Conservation (phyloP, 2,888 invertebrate species). For the Tenthredo amoena region DNA sequence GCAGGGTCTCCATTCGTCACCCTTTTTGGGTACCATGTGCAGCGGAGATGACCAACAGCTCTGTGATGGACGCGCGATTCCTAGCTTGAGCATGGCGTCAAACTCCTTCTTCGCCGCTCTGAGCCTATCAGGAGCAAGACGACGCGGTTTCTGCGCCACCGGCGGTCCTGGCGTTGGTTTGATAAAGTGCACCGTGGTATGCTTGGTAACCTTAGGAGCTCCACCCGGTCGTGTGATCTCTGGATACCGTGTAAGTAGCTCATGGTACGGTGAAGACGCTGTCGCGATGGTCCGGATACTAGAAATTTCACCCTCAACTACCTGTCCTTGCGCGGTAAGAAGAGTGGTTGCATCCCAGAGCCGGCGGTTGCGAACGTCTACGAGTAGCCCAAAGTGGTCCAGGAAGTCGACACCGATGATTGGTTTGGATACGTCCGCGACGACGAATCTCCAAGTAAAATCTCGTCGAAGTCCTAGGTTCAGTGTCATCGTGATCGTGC, state of each 20-base stretch:
- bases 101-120: constrained; percentile 42
- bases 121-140: constrained; percentile 62
- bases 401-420: constrained; percentile 72
- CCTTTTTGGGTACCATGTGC: too few species aligned
- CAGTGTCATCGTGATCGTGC: constrained; percentile 59
- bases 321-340: constrained; percentile 41
- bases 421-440: constrained; percentile 69
- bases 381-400: constrained; percentile 65
- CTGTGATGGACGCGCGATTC: too few species aligned
- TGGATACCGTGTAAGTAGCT: constrained; percentile 51
- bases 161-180: constrained; percentile 64
- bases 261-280: constrained; percentile 48
- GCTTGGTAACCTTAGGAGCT: constrained; percentile 44
- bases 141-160: constrained; percentile 63
- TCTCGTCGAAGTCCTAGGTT: constrained; percentile 67
- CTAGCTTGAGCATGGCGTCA: neutral
- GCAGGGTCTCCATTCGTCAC: too few species aligned
- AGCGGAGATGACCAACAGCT: too few species aligned
- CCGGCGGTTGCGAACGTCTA: constrained; percentile 63
- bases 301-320: neutral
- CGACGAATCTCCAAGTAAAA: constrained; percentile 68
- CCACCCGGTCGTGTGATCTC: constrained; percentile 55
- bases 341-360: constrained; percentile 60
- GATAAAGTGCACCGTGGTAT: constrained; percentile 63
- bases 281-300: constrained; percentile 39